phyloP scores from a whole-genome alignment of 1,140 invertebrate species.

The Diploscapter pachys region DNA sequence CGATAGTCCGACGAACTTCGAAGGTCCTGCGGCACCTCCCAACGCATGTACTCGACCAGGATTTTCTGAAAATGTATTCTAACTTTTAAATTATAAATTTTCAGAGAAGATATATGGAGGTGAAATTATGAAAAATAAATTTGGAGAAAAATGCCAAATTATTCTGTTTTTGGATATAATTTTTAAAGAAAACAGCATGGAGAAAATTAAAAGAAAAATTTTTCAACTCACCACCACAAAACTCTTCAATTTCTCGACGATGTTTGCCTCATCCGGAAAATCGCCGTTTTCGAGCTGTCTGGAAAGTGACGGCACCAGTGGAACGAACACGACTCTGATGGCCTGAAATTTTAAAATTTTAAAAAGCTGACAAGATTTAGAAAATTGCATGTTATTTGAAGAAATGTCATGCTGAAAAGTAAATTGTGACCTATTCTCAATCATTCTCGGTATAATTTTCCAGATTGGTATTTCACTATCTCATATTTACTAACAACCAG shows the following conservation, averaged over 20 bases:
- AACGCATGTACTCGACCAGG: neutral
- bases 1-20: neutral
- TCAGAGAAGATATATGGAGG: neutral
- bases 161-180: neutral
- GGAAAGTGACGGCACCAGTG: too few relatives aligned
- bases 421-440: too few relatives aligned
- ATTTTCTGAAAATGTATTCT: constrained; percentile 10
- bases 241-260: too few relatives aligned
- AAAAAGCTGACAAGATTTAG: too few relatives aligned
- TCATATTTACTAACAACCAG: too few relatives aligned
- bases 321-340: too few relatives aligned
- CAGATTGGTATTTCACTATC: neutral
- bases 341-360: too few relatives aligned
- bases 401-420: too few relatives aligned
- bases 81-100: constrained; percentile 1
- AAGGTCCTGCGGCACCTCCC: neutral
- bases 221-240: too few relatives aligned
- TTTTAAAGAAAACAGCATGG: constrained; percentile 1
- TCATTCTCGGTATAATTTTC: neutral
- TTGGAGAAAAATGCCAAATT: constrained; percentile 22
- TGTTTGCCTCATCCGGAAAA: too few relatives aligned
- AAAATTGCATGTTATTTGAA: too few relatives aligned
- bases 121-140: constrained; percentile 10
- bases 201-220: neutral
- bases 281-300: too few relatives aligned